A percentile compares a stretch with the other conserved stretches of the same genome.
Evolutionary conservation across 2,797 vertebrate species (phyloP).

Genomic region (Menidia menidia): DNA sequence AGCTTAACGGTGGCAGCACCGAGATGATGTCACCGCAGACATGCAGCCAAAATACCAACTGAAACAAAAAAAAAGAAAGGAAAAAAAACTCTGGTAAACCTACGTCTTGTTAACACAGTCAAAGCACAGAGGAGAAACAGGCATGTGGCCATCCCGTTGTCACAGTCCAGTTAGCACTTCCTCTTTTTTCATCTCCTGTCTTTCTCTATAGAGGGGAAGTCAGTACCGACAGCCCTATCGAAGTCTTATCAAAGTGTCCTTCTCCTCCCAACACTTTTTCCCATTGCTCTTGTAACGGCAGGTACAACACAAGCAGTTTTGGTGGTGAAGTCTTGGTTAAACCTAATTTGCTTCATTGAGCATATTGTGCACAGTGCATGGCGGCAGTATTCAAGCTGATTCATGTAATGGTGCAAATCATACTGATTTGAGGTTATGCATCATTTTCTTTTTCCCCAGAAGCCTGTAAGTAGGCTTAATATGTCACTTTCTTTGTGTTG

Average conservation of each 20-base stretch:
- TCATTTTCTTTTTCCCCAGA: background rate
- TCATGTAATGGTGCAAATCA: background rate
- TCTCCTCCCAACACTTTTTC: constrained; percentile 49
- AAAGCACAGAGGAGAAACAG: constrained; percentile 39
- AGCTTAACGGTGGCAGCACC: constrained; percentile 51
- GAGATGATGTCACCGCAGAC: constrained; percentile 45
- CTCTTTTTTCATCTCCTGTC: constrained; percentile 33
- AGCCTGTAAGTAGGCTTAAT: no score
- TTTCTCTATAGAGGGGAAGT: constrained; percentile 52
- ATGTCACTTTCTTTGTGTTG: no score
- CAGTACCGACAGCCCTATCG: constrained; percentile 64
- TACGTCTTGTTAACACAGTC: background rate
- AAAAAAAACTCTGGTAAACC: background rate
- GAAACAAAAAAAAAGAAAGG: no score
- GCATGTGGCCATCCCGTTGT: constrained; percentile 43
- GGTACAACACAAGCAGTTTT: constrained; percentile 57
- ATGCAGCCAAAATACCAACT: background rate
- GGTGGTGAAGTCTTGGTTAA: constrained; percentile 62
- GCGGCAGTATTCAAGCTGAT: constrained; percentile 7
- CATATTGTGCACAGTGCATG: constrained; percentile 27
- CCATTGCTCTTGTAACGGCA: constrained; percentile 62
- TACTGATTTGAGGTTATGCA: background rate
- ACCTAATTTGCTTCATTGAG: constrained; percentile 47
- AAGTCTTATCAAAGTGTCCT: constrained; percentile 61
- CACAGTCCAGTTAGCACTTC: constrained; percentile 53